Evolutionary conservation across 2,113 vertebrate species (phyloP).

Genomic region (Rhea americana): DNA sequence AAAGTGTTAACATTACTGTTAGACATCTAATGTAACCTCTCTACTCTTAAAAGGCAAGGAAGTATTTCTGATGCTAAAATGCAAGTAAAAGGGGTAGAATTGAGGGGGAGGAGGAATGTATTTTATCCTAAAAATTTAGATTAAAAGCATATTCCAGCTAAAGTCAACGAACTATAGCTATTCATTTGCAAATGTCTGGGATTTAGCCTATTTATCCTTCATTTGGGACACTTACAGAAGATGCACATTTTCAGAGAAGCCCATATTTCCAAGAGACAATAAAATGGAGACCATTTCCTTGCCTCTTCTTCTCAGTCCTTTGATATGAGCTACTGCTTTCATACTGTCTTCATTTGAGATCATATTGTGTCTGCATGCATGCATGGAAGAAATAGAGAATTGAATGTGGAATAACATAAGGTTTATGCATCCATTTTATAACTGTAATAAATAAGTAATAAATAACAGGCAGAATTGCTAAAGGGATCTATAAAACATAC

Average conservation of each 20-base stretch:
- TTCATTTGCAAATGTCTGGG: background rate
- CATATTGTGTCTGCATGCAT: background rate
- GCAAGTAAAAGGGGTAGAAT: background rate
- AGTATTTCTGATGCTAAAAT: background rate
- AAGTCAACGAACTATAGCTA: background rate
- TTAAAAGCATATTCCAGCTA: background rate
- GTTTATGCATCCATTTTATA: slow-evolving; percentile 24
- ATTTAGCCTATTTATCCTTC: background rate
- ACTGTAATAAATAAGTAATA: background rate
- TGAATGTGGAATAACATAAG: slow-evolving; percentile 27
- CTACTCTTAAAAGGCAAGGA: background rate
- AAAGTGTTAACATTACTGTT: background rate
- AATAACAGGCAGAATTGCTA: slow-evolving; percentile 14
- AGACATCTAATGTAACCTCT: background rate
- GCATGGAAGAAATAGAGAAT: background rate
- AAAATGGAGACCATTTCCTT: background rate
- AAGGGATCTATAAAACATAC: slow-evolving; percentile 30
- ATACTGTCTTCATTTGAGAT: background rate
- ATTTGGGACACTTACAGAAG: background rate
- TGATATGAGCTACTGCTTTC: background rate
- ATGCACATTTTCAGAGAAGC: background rate
- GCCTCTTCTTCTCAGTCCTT: background rate
- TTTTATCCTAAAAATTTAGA: background rate
- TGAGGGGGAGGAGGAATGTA: background rate
- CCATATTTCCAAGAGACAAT: background rate